Evolutionary conservation across 1,140 invertebrate species (phyloP).

Genomic region (Riptortus pedestris): DNA sequence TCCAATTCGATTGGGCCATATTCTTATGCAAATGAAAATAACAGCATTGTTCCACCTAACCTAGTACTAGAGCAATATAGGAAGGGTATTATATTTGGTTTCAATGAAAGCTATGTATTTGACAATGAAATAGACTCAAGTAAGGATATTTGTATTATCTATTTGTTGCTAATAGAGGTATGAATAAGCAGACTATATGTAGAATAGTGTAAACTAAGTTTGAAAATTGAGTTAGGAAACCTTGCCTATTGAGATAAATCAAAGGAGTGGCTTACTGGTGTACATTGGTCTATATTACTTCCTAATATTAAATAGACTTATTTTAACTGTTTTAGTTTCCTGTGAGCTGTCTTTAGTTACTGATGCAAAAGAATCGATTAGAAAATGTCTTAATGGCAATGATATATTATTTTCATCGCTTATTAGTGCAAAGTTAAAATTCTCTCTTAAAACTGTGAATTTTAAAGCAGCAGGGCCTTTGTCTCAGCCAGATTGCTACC

Average conservation of each 20-base stretch:
- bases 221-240: too few species aligned
- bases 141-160: too few species aligned
- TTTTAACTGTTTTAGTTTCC: slow-evolving; percentile 34
- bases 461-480: slow-evolving; percentile 72
- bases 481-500: slow-evolving; percentile 78
- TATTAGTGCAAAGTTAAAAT: slow-evolving; percentile 57
- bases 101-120: slow-evolving; percentile 84
- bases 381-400: slow-evolving; percentile 47
- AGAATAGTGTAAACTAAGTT: too few species aligned
- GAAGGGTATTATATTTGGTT: slow-evolving; percentile 70
- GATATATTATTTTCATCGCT: slow-evolving; percentile 67
- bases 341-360: slow-evolving; percentile 30
- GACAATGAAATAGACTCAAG: slow-evolving; percentile 62
- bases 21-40: slow-evolving; percentile 66
- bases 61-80: slow-evolving; percentile 73
- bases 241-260: too few species aligned
- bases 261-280: too few species aligned
- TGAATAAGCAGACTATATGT: too few species aligned
- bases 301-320: too few species aligned
- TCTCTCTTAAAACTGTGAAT: slow-evolving; percentile 78
- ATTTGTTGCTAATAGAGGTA: too few species aligned
- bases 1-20: slow-evolving; percentile 78
- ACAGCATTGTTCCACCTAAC: slow-evolving; percentile 52
- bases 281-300: too few species aligned
- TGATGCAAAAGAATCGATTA: slow-evolving; percentile 37